Percentiles rank a stretch among this genome's conserved stretches.
phyloP scores from a whole-genome alignment of 2,888 invertebrate genomes.

The Drosophila siamana region DNA sequence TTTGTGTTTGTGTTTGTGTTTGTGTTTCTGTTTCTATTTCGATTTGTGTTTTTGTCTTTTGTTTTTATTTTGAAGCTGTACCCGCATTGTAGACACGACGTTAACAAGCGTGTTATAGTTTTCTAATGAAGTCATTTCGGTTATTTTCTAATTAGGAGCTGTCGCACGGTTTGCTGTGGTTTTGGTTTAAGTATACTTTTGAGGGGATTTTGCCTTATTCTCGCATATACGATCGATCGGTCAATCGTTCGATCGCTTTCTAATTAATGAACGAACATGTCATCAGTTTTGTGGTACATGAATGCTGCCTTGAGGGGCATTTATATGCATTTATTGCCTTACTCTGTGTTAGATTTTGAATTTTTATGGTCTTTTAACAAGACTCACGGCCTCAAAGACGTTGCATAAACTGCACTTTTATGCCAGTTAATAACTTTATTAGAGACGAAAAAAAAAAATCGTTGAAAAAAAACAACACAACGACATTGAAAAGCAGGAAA shows the following conservation, averaged over 20 bases:
- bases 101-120: conserved; percentile 80
- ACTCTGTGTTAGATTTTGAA: conserved; percentile 64
- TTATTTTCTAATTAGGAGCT: conserved; percentile 72
- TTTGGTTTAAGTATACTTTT: conserved; percentile 4
- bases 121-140: conserved; percentile 79
- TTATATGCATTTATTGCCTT: conserved; percentile 76
- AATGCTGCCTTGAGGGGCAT: conserved; percentile 48
- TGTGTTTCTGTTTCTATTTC: conserved; percentile 3
- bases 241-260: conserved; percentile 59
- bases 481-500: conserved; percentile 1
- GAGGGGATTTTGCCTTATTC: background rate
- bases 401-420: conserved; percentile 68
- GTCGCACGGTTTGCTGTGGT: conserved; percentile 38
- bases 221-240: conserved; percentile 5
- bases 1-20: background rate
- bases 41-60: conserved; percentile 12
- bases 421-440: conserved; percentile 78
- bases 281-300: conserved; percentile 58
- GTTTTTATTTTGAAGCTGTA: conserved; percentile 37
- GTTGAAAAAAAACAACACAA: background rate
- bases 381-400: conserved; percentile 40
- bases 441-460: conserved; percentile 34
- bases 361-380: conserved; percentile 79
- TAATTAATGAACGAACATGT: conserved; percentile 79
- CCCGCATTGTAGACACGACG: conserved; percentile 72